Evolutionary conservation across 2,888 invertebrate species (phyloP), one percentile per base, ranked within the genome.

Genomic region (Abrostola tripartita): DNA sequence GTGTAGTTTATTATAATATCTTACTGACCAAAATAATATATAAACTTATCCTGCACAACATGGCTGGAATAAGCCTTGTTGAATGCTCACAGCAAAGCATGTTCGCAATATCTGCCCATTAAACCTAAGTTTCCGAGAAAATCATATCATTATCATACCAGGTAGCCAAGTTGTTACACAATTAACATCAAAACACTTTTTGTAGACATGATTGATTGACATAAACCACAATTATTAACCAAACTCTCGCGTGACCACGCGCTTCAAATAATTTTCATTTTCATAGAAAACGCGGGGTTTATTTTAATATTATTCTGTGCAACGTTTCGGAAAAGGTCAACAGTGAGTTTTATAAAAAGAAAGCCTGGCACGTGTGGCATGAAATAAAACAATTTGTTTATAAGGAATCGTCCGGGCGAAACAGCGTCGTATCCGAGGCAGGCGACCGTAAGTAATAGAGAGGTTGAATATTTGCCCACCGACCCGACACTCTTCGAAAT

Each of bases 401-500:
- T 83, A 82, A 75, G 79, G 68, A 85, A 74, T 71, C 79, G 63
- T 55, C 68, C 84, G 74, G 74, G 83, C 82, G 85, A 71, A 75
- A 72, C 80, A 71, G 68, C 69, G 78, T 74, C 71, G 72, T 76
- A 56, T 53, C 38, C 59, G 65, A 72, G 61, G 62, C 75, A 78
- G 71, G 81, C 81, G 79, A 84, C 88, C 90, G 85, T 86, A 83
- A 89, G 85, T 90, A 90, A 91, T 87, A 77, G 79, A 89, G 86
- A 87, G 86, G 85, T 80, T 79, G 86, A 83, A 86, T 88, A 85
- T 88, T 90, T 88, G 85, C 83, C 76, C 78, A 83, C 78, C 80
- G 83, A 84, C 78, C 81, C 85, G 65, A 67, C 76, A 63, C 81
- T 78, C 76, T 81, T 68, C 69, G 65, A 78, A 88, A 83, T 84